These are phyloP conservation scores for Porites rus DNA, from an alignment of 92 coral and sea anemone genomes.

Conservation along the genomic window DNA sequence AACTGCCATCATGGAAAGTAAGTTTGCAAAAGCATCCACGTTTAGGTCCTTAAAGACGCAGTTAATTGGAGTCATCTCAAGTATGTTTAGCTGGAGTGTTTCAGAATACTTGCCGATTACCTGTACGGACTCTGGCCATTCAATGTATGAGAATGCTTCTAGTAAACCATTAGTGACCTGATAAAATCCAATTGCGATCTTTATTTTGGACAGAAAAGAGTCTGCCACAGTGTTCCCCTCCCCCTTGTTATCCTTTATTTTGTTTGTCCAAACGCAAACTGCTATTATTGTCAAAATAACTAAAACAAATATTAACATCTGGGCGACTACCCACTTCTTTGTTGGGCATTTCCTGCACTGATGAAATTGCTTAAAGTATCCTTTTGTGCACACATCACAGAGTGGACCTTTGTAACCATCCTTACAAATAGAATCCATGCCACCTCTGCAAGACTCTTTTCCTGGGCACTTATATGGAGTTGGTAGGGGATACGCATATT, in stretches of 20 bases:
- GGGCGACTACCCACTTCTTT: background rate
- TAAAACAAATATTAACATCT: background rate
- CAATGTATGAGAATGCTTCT: background rate
- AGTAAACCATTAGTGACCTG: slow-evolving; percentile 1
- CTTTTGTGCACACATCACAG: too few relatives aligned
- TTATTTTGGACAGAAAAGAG: background rate
- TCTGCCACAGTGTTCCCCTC: too few relatives aligned
- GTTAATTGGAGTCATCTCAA: background rate
- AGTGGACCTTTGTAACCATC: slow-evolving; percentile 55
- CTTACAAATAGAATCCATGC: slow-evolving; percentile 43
- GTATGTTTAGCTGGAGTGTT: slow-evolving; percentile 1
- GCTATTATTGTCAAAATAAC: background rate
- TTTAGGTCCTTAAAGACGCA: too few relatives aligned
- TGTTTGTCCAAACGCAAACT: background rate
- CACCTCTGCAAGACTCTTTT: slow-evolving; percentile 37
- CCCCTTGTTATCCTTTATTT: background rate
- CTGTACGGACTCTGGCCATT: background rate
- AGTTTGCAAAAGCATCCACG: too few relatives aligned
- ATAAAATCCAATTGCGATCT: background rate
- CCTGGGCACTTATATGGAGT: background rate
- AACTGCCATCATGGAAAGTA: background rate
- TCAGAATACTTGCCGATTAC: background rate
- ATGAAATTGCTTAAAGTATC: slow-evolving; percentile 5
- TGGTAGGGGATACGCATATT: background rate
- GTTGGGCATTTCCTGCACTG: background rate